Conservation (phyloP, 1,140 invertebrate species). For the Onthophagus taurus region DNA sequence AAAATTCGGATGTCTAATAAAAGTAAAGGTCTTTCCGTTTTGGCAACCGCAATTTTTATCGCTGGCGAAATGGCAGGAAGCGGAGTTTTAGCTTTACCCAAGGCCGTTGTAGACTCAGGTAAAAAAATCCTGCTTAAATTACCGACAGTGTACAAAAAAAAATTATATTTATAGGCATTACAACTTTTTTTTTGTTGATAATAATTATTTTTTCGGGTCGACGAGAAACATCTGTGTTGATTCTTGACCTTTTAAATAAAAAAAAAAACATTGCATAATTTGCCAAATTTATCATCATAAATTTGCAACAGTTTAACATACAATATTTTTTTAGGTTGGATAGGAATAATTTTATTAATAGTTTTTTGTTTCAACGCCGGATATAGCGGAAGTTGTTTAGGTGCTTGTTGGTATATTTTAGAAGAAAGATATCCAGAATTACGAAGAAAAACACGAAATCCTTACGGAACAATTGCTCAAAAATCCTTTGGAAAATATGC, state of each 20-base stretch:
- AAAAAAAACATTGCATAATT: not conserved
- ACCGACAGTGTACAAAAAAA: too few species aligned
- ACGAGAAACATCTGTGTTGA: too few species aligned
- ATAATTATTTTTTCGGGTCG: too few species aligned
- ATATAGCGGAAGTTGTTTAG: slow-evolving; percentile 53
- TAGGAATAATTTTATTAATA: slow-evolving; percentile 49
- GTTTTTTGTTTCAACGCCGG: slow-evolving; percentile 48
- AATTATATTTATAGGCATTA: not conserved
- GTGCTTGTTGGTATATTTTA: slow-evolving; percentile 61
- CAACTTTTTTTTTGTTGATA: not conserved
- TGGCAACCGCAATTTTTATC: slow-evolving; percentile 53
- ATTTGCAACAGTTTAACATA: not conserved
- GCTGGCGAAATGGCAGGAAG: slow-evolving; percentile 67
- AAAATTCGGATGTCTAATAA: not conserved
- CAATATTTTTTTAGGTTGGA: slow-evolving; percentile 47
- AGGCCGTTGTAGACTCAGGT: slow-evolving; percentile 56
- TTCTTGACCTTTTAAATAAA: not conserved
- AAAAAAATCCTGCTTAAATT: slow-evolving; percentile 18
- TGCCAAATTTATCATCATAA: not conserved
- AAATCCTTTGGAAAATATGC: slow-evolving; percentile 49
- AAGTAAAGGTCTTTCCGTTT: slow-evolving; percentile 38
- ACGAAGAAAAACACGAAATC: slow-evolving; percentile 47
- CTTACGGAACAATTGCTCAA: slow-evolving; percentile 58
- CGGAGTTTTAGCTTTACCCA: slow-evolving; percentile 60
- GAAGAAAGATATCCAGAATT: slow-evolving; percentile 55